Evolutionary conservation across 2,113 vertebrate species (phyloP).

Genomic region (Strix aluco): DNA sequence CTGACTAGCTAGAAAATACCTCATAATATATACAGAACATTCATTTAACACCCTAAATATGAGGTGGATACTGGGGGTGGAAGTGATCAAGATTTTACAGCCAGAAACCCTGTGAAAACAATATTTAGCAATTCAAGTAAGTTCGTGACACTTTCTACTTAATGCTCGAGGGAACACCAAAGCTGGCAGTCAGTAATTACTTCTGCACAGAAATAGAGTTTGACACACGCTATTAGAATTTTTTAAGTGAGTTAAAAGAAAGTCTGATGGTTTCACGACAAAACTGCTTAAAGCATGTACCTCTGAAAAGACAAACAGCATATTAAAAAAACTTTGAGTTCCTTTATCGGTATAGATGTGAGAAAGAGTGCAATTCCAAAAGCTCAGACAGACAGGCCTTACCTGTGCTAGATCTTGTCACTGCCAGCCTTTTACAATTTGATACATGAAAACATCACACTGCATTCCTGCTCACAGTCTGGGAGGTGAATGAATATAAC

Average conservation of each 20-base stretch:
- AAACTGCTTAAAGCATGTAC: not conserved
- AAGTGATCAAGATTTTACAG: slow-evolving; percentile 24
- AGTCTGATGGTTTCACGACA: not conserved
- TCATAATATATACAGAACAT: not conserved
- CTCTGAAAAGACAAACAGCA: slow-evolving; percentile 6
- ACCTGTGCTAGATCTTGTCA: not conserved
- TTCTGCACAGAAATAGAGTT: slow-evolving; percentile 17
- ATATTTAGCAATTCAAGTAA: slow-evolving; percentile 45
- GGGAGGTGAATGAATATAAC: not conserved
- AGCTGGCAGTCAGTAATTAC: slow-evolving; percentile 45
- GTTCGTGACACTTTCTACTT: slow-evolving; percentile 37
- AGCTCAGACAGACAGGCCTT: not conserved
- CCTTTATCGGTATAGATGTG: not conserved
- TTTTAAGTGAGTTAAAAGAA: slow-evolving; percentile 36
- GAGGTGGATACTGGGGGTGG: not conserved
- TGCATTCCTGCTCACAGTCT: accelerated
- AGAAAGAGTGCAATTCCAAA: not conserved
- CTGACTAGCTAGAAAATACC: slow-evolving; percentile 28
- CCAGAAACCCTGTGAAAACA: slow-evolving; percentile 31
- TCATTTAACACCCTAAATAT: not conserved
- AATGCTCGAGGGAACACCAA: slow-evolving; percentile 3
- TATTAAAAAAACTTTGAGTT: not conserved
- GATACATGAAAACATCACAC: not conserved
- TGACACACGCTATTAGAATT: slow-evolving; percentile 27
- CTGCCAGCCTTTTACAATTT: not conserved